Evolutionary conservation across 2,888 invertebrate genomes (phyloP).

Genomic region (Trissolcus brochymenae): DNA sequence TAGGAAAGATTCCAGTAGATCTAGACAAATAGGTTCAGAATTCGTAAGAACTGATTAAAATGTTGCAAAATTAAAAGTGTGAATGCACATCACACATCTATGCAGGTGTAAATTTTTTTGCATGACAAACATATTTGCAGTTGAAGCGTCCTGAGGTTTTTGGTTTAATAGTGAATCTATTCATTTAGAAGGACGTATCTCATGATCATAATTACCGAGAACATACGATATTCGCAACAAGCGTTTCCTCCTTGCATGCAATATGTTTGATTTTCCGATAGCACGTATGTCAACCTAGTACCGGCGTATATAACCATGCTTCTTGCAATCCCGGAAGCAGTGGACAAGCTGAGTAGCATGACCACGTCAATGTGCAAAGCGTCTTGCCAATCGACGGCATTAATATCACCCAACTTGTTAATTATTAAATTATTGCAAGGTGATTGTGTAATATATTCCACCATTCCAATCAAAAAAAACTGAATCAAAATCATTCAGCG

Average conservation of each 20-base stretch:
- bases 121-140: too few species aligned
- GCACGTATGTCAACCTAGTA: conserved; percentile 34
- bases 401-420: conserved; percentile 69
- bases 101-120: too few species aligned
- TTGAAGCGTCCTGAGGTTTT: background rate
- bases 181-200: conserved; percentile 61
- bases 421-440: conserved; percentile 46
- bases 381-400: conserved; percentile 69
- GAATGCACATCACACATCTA: too few species aligned
- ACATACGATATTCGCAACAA: conserved; percentile 60
- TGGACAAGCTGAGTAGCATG: conserved; percentile 52
- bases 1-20: too few species aligned
- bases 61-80: too few species aligned
- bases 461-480: background rate
- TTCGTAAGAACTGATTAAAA: too few species aligned
- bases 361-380: conserved; percentile 64
- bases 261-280: conserved; percentile 53
- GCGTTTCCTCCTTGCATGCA: conserved; percentile 57
- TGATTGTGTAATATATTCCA: conserved; percentile 11
- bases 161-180: conserved; percentile 33
- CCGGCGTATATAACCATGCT: conserved; percentile 37
- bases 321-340: conserved; percentile 45
- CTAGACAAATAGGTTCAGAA: background rate
- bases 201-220: conserved; percentile 54
- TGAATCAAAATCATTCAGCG: conserved; percentile 9